Percentiles rank a stretch among this genome's conserved stretches.
These are phyloP conservation scores for Leptopilina clavipes DNA, from an alignment of 1,140 invertebrate genomes.

Conservation along the genomic window DNA sequence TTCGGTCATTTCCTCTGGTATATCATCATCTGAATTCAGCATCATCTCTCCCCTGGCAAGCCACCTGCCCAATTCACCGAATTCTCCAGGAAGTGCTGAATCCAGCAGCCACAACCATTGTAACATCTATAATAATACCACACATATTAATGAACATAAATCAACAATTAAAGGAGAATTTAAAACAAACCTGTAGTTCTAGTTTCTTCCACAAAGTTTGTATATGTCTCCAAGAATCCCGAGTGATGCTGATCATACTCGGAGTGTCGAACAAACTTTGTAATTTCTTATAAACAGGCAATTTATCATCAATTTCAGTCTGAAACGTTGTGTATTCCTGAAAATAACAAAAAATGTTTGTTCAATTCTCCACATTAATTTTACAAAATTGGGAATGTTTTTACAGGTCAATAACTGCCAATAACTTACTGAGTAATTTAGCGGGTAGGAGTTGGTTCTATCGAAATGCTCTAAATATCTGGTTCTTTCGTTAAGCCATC, in stretches of 20 bases:
- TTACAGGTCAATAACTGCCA: no score
- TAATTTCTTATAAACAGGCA: constrained; percentile 82
- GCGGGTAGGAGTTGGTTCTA: constrained; percentile 72
- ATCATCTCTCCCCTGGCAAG: constrained; percentile 89
- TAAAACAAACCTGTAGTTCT: constrained; percentile 72
- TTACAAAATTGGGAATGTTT: no score
- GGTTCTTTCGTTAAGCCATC: constrained; percentile 87
- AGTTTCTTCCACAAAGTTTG: constrained; percentile 85
- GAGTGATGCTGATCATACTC: constrained; percentile 85
- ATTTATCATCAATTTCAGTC: constrained; percentile 82
- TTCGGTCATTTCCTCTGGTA: constrained; percentile 88
- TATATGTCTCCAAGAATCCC: constrained; percentile 87
- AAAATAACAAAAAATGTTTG: no score
- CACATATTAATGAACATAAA: no score
- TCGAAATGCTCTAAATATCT: constrained; percentile 80
- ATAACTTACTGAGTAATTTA: constrained; percentile 73
- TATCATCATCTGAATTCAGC: constrained; percentile 85
- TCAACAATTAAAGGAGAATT: not conserved
- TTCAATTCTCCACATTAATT: no score
- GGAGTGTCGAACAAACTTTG: constrained; percentile 85
- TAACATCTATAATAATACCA: constrained; percentile 77
- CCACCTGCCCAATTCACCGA: constrained; percentile 92
- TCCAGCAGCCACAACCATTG: constrained; percentile 92
- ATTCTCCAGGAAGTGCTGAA: constrained; percentile 86
- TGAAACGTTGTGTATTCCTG: constrained; percentile 83